Conservation (phyloP, 2,797 vertebrate genomes). For the Sebastes trivittatus region DNA sequence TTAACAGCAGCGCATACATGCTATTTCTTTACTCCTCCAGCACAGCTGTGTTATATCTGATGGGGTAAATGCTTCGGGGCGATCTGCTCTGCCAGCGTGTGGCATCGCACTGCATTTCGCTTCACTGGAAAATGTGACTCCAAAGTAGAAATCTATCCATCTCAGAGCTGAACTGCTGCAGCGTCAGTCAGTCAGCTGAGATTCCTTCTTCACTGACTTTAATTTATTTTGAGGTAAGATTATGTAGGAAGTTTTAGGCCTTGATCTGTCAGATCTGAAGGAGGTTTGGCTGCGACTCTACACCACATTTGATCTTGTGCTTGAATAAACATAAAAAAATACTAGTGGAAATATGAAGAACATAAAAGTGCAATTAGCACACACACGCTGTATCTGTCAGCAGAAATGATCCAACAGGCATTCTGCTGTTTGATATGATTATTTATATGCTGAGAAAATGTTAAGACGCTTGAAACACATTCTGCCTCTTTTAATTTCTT, state of each 20-base stretch:
- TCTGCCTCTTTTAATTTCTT: background rate
- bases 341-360: background rate
- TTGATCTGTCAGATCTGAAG: slow-evolving; percentile 42
- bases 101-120: slow-evolving; percentile 51
- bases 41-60: slow-evolving; percentile 41
- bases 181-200: slow-evolving; percentile 18
- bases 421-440: background rate
- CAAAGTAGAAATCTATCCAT: slow-evolving; percentile 33
- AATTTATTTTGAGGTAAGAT: slow-evolving; percentile 53
- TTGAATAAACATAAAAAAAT: slow-evolving; percentile 27
- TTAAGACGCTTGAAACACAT: background rate
- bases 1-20: background rate
- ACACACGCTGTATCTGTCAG: background rate
- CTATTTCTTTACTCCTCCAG: background rate
- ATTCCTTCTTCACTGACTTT: slow-evolving; percentile 18
- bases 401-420: background rate
- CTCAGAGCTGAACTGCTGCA: slow-evolving; percentile 23
- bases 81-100: slow-evolving; percentile 40
- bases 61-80: slow-evolving; percentile 29
- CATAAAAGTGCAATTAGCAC: slow-evolving; percentile 4
- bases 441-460: background rate
- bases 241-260: slow-evolving; percentile 37
- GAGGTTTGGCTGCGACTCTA: slow-evolving; percentile 16
- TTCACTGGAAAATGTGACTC: slow-evolving; percentile 70
- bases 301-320: slow-evolving; percentile 16